These are phyloP conservation scores for Salvelinus namaycush DNA, from an alignment of 2,113 vertebrate genomes.

Conservation along the genomic window DNA sequence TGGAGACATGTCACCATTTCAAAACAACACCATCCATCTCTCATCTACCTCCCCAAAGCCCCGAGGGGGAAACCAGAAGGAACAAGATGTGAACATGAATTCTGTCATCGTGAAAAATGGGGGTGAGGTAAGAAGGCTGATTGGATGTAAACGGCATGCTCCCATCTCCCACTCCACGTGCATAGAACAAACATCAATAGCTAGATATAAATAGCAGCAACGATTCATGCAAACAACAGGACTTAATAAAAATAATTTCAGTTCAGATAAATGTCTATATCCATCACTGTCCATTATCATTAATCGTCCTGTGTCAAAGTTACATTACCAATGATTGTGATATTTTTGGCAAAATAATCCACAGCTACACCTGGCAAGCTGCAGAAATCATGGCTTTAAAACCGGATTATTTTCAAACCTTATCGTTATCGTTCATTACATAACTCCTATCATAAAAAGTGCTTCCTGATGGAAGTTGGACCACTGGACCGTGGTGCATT, in stretches of 20 bases:
- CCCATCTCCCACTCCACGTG: too few relatives aligned
- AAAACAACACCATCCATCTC: conserved; percentile 68
- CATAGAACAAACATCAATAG: too few relatives aligned
- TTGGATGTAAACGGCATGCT: background rate
- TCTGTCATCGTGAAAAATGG: conserved; percentile 44
- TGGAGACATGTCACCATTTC: conserved; percentile 67
- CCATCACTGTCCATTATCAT: background rate
- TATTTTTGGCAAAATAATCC: background rate
- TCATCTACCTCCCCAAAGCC: conserved; percentile 39
- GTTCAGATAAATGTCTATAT: background rate
- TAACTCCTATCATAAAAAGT: background rate
- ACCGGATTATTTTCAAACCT: background rate
- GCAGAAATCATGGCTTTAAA: background rate
- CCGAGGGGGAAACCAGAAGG: conserved; percentile 35
- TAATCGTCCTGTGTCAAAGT: background rate
- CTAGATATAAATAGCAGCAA: too few relatives aligned
- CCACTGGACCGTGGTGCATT: background rate
- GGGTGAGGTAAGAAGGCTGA: conserved; percentile 29
- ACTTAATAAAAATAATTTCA: too few relatives aligned
- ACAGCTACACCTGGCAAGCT: background rate
- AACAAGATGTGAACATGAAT: conserved; percentile 12
- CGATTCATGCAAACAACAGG: too few relatives aligned
- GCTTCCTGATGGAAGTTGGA: background rate
- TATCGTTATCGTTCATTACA: background rate
- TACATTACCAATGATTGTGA: background rate